A percentile compares a stretch with the other conserved stretches of the same genome.
Conservation (phyloP, 2,797 vertebrate genomes). For the Enteromius fasciolatus region DNA sequence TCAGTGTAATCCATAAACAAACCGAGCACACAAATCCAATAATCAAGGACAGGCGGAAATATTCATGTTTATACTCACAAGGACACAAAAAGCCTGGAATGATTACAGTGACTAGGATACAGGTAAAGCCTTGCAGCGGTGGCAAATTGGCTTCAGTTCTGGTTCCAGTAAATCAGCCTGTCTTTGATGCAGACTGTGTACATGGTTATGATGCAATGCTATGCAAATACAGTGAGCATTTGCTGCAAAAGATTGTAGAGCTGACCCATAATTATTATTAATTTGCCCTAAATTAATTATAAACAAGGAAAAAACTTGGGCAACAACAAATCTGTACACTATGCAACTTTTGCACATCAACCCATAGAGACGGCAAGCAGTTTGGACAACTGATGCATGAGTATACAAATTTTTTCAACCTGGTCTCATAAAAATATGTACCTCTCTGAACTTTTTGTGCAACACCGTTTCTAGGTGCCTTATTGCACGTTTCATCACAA, state of each 20-base stretch:
- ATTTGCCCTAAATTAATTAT: not conserved
- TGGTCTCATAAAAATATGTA: no score
- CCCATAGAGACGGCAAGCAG: not conserved
- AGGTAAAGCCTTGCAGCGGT: conserved; percentile 7
- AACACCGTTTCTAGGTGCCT: no score
- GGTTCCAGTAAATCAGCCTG: not conserved
- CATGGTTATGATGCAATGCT: not conserved
- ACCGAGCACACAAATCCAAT: not conserved
- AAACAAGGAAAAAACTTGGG: not conserved
- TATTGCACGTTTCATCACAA: no score
- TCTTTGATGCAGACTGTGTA: not conserved
- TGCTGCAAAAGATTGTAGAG: not conserved
- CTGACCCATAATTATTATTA: not conserved
- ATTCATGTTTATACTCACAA: conserved; percentile 1
- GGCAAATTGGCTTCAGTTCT: not conserved
- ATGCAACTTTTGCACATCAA: not conserved
- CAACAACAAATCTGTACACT: not conserved
- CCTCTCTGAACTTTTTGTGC: no score
- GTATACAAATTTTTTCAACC: not conserved
- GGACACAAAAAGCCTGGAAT: not conserved
- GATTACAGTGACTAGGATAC: not conserved
- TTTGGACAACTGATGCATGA: not conserved
- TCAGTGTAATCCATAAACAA: conserved; percentile 10
- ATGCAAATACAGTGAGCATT: not conserved
- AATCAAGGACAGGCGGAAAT: not conserved